Percentiles rank a stretch among this genome's conserved stretches.
Evolutionary conservation across 2,113 vertebrate genomes (phyloP).

Genomic region (Oceanodroma tethys): DNA sequence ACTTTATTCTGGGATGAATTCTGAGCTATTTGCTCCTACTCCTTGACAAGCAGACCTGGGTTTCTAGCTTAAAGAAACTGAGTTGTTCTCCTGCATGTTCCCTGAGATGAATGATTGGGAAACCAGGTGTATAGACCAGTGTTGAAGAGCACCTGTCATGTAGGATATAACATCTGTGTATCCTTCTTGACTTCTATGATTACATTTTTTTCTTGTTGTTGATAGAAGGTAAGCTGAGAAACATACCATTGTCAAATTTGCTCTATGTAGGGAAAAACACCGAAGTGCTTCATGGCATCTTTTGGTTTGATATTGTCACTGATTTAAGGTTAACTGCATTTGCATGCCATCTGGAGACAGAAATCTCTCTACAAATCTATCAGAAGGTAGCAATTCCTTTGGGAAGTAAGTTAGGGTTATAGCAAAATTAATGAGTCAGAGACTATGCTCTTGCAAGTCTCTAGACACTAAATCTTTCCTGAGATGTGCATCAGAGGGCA

Average conservation of each 20-base stretch:
- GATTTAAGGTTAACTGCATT: not conserved
- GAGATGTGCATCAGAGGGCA: not conserved
- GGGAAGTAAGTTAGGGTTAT: not conserved
- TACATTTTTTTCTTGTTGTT: not conserved
- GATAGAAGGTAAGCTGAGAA: not conserved
- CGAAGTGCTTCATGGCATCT: not conserved
- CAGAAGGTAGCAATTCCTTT: not conserved
- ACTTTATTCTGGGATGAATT: not conserved
- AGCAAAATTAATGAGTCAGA: not conserved
- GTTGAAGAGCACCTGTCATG: not conserved
- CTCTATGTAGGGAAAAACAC: not conserved
- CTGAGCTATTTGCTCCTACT: not conserved
- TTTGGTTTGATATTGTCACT: not conserved
- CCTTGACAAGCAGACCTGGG: not conserved
- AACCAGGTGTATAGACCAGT: not conserved
- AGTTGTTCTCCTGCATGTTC: not conserved
- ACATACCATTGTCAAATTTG: not conserved
- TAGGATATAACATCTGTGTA: not conserved
- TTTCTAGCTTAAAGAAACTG: not conserved
- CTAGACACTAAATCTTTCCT: not conserved
- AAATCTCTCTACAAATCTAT: not conserved
- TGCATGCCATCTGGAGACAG: not conserved
- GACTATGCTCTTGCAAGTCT: not conserved
- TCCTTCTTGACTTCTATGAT: not conserved
- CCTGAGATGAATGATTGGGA: not conserved